Evolutionary conservation across 2,888 invertebrate genomes (phyloP).

Genomic region (Ceriagrion tenellum): DNA sequence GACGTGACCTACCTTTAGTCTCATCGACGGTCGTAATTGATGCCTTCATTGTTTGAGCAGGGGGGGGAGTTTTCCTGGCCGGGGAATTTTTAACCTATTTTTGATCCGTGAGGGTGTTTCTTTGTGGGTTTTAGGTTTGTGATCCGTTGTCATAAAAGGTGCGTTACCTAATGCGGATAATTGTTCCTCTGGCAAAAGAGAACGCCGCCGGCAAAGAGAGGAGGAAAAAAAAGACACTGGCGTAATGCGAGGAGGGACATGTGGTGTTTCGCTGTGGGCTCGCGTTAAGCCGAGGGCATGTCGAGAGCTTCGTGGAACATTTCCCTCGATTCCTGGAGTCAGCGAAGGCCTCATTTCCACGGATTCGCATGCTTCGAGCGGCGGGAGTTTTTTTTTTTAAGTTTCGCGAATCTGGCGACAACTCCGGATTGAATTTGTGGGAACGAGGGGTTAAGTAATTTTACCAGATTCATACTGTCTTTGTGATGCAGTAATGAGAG

Average conservation of each 20-base stretch:
- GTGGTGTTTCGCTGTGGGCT: neutral
- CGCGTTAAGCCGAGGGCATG: neutral
- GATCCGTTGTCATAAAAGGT: slow-evolving; percentile 1
- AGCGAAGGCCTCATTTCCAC: neutral
- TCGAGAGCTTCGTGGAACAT: neutral
- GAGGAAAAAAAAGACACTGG: neutral
- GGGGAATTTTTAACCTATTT: slow-evolving; percentile 13
- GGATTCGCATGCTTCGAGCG: neutral
- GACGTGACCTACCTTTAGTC: slow-evolving; percentile 38
- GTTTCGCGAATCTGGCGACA: neutral
- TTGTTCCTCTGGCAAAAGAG: neutral
- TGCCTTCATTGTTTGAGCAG: neutral
- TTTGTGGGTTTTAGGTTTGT: neutral
- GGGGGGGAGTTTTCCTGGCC: neutral
- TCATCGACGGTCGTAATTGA: slow-evolving; percentile 23
- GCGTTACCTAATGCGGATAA: slow-evolving; percentile 14
- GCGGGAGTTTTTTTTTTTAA: neutral
- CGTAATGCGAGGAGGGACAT: neutral
- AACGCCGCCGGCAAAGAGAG: neutral
- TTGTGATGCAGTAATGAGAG: neutral
- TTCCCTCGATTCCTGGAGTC: neutral
- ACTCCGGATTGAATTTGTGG: neutral
- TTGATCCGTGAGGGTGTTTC: slow-evolving; percentile 19
- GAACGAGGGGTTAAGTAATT: neutral
- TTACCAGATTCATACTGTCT: neutral